These are phyloP conservation scores for Plebejus argus DNA, from an alignment of 2,888 invertebrate genomes.

Conservation along the genomic window DNA sequence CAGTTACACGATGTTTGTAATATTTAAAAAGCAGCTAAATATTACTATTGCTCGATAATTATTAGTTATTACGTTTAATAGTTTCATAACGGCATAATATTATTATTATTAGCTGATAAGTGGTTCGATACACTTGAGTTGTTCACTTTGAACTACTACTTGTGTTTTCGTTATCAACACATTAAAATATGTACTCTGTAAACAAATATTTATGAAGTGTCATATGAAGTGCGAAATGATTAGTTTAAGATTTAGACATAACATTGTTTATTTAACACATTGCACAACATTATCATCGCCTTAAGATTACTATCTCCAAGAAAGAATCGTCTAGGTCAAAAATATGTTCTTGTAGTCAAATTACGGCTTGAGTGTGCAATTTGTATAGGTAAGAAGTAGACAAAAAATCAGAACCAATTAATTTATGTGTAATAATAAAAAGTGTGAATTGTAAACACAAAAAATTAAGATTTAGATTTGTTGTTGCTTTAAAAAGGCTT, in stretches of 20 bases:
- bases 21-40: neutral
- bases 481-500: too few species aligned
- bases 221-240: neutral
- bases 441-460: too few species aligned
- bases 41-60: neutral
- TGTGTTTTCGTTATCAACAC: slow-evolving; percentile 4
- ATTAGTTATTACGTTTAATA: neutral
- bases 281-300: neutral
- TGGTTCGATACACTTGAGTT: neutral
- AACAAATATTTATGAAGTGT: neutral
- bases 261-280: neutral
- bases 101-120: neutral
- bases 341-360: neutral
- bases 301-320: neutral
- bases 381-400: too few species aligned
- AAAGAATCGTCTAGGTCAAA: neutral
- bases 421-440: too few species aligned
- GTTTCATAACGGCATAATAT: neutral
- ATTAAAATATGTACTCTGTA: neutral
- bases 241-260: neutral
- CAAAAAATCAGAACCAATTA: neutral
- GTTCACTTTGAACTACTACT: neutral
- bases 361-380: neutral
- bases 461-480: too few species aligned
- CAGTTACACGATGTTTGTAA: neutral